phyloP scores from a whole-genome alignment of 2,888 invertebrate species.

The Stictocephala bisonia region DNA sequence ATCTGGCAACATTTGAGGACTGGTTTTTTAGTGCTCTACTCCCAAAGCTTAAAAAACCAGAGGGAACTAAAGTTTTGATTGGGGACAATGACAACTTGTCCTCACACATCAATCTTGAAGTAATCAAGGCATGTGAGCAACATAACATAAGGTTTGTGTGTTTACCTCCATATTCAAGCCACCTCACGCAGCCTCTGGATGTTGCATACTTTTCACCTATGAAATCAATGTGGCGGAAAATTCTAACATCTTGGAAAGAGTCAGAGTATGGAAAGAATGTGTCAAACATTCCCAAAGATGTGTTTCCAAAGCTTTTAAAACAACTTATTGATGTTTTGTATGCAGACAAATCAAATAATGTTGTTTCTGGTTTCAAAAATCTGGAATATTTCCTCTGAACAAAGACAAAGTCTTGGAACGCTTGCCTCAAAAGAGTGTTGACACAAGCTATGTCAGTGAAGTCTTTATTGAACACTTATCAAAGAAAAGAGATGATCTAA shows the following conservation, averaged over 20 bases:
- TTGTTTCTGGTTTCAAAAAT: conserved; percentile 57
- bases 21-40: too few species aligned
- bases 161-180: conserved; percentile 52
- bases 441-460: too few species aligned
- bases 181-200: conserved; percentile 53
- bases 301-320: conserved; percentile 41
- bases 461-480: too few species aligned
- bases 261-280: conserved; percentile 41
- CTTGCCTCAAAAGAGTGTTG: too few species aligned
- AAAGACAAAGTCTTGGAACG: conserved; percentile 13
- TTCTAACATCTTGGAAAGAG: conserved; percentile 49
- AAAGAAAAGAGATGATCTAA: too few species aligned
- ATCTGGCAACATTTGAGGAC: conserved; percentile 49
- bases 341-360: conserved; percentile 5
- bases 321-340: conserved; percentile 9
- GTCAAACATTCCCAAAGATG: conserved; percentile 7
- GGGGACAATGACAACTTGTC: conserved; percentile 52
- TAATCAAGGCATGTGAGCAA: conserved; percentile 49
- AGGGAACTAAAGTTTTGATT: conserved; percentile 23
- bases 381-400: conserved; percentile 59
- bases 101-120: conserved; percentile 49
- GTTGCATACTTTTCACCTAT: conserved; percentile 53
- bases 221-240: conserved; percentile 51
- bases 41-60: too few species aligned
- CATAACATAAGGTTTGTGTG: conserved; percentile 51